Evolutionary conservation across 2,797 vertebrate species (phyloP).

Genomic region (Momotus momota): DNA sequence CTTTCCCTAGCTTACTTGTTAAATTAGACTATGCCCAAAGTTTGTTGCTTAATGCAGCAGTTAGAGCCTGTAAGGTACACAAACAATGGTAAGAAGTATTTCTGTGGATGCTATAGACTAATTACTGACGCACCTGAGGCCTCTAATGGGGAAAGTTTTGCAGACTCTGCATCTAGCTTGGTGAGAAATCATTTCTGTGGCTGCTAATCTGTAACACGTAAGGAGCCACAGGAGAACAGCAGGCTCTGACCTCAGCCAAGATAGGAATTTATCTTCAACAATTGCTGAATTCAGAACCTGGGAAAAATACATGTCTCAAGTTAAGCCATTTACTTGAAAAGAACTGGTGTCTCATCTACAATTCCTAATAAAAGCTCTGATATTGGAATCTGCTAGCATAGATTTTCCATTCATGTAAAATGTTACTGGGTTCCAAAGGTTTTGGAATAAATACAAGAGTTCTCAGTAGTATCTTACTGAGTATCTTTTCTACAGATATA

Average conservation of each 20-base stretch:
- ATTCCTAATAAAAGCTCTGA: background rate
- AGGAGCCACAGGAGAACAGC: conserved; percentile 86
- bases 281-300: conserved; percentile 78
- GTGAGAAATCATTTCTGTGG: conserved; percentile 79
- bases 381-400: background rate
- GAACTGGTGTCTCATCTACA: background rate
- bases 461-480: background rate
- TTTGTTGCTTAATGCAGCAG: background rate
- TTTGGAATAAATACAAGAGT: background rate
- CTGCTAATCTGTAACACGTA: conserved; percentile 79
- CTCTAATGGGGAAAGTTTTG: conserved; percentile 79
- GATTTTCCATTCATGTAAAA: background rate
- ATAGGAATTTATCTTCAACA: conserved; percentile 80
- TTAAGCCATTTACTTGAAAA: background rate
- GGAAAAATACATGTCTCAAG: background rate
- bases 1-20: background rate
- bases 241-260: conserved; percentile 86
- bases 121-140: conserved; percentile 73
- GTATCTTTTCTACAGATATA: background rate
- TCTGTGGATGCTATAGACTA: background rate
- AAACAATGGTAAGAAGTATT: background rate
- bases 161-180: conserved; percentile 83
- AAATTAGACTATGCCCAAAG: background rate
- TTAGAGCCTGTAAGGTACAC: background rate
- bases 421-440: background rate